Conservation (phyloP, 2,888 invertebrate species). For the Macrosiphum euphorbiae region DNA sequence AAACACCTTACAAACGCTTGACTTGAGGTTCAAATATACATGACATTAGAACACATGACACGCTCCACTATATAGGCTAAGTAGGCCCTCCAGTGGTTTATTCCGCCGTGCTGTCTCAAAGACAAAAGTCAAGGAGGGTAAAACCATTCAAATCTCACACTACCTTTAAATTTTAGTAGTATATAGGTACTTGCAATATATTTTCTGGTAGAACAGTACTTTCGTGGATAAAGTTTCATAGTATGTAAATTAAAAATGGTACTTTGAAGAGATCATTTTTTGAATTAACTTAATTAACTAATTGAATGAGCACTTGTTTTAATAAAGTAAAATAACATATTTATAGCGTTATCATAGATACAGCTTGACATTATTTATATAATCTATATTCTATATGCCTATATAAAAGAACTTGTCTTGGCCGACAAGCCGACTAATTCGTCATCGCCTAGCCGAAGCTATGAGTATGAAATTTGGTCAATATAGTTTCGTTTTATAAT, state of each 20-base stretch:
- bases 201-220: background rate
- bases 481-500: too few relatives aligned
- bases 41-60: background rate
- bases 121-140: background rate
- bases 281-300: background rate
- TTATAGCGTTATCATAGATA: too few relatives aligned
- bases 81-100: background rate
- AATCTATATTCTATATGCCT: background rate
- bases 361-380: too few relatives aligned
- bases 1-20: background rate
- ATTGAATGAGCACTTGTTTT: background rate
- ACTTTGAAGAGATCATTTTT: background rate
- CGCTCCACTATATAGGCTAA: background rate
- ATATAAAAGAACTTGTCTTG: background rate
- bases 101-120: background rate
- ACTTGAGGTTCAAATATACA: background rate
- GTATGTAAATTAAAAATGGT: background rate
- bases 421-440: too few relatives aligned
- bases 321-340: background rate
- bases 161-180: background rate
- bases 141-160: background rate
- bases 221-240: background rate
- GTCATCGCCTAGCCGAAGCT: too few relatives aligned
- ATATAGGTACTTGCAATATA: background rate
- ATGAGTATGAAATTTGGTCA: too few relatives aligned